phyloP scores from a whole-genome alignment of 53 echinoderm and acorn worm genomes.

The Holothuria leucospilota region DNA sequence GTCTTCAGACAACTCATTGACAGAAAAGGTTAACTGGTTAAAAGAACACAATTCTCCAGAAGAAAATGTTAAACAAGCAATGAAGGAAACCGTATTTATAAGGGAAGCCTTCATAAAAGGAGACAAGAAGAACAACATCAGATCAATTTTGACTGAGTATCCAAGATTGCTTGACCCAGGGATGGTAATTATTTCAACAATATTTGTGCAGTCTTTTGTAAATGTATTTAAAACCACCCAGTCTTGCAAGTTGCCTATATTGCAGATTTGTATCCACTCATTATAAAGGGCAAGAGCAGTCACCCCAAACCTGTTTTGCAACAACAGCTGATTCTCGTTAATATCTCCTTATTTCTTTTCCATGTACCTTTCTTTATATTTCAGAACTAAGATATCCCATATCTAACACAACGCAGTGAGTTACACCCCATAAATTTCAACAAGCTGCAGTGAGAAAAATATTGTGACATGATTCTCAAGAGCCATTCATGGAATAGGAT shows the following conservation, averaged over 20 bases:
- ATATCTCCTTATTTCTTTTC: too few species aligned
- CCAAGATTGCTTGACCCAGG: conserved; percentile 54
- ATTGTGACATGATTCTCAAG: too few species aligned
- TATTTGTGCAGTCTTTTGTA: background rate
- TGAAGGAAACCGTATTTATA: background rate
- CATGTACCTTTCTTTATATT: too few species aligned
- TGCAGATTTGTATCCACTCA: background rate
- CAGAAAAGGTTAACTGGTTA: conserved; percentile 7
- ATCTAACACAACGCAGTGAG: too few species aligned
- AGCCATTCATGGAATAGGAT: too few species aligned
- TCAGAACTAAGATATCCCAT: too few species aligned
- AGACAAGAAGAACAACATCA: conserved; percentile 20
- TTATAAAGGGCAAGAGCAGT: too few species aligned
- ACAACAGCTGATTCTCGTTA: too few species aligned
- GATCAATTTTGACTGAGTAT: conserved; percentile 44
- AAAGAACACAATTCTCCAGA: conserved; percentile 11
- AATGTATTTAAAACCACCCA: background rate
- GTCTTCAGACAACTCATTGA: too few species aligned
- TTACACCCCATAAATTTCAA: too few species aligned
- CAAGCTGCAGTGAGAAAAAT: too few species aligned
- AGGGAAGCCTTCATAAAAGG: conserved; percentile 16
- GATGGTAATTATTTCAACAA: conserved; percentile 37
- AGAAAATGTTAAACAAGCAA: background rate
- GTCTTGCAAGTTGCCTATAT: conserved; percentile 2
- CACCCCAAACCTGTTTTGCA: too few species aligned